Percentiles rank a stretch among this genome's conserved stretches.
These are phyloP conservation scores for Dicerorhinus sumatrensis DNA, from an alignment of 2,113 vertebrate species.

Conservation along the genomic window DNA sequence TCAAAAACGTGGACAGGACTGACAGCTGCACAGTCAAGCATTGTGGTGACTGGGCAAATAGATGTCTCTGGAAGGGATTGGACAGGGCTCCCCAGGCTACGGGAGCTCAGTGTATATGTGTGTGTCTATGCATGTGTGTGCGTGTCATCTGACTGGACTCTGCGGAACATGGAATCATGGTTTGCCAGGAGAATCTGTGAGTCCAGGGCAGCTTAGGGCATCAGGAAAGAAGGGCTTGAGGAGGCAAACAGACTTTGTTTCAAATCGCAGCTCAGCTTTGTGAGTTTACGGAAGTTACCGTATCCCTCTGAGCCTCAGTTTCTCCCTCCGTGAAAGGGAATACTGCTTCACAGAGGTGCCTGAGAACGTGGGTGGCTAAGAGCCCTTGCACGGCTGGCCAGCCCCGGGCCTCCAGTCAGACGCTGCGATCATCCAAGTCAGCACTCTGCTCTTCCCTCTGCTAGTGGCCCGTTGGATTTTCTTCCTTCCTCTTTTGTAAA, in stretches of 20 bases:
- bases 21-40: slow-evolving; percentile 4
- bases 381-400: background rate
- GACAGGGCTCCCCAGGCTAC: background rate
- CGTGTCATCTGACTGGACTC: background rate
- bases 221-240: background rate
- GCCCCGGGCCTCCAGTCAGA: background rate
- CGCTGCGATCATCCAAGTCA: background rate
- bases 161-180: background rate
- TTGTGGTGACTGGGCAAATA: slow-evolving; percentile 5
- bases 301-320: background rate
- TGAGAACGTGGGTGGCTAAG: background rate
- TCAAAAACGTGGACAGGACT: background rate
- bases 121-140: too few species aligned
- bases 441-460: background rate
- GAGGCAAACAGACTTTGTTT: background rate
- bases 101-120: background rate
- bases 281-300: background rate
- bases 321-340: background rate
- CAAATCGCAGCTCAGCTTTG: background rate
- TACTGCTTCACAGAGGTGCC: background rate
- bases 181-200: background rate
- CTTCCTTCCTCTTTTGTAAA: slow-evolving; percentile 74
- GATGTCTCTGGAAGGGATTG: slow-evolving; percentile 4
- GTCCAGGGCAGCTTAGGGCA: background rate
- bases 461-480: background rate